These are phyloP conservation scores for Papio anubis DNA, from an alignment of 2,113 vertebrate species.

Conservation along the genomic window DNA sequence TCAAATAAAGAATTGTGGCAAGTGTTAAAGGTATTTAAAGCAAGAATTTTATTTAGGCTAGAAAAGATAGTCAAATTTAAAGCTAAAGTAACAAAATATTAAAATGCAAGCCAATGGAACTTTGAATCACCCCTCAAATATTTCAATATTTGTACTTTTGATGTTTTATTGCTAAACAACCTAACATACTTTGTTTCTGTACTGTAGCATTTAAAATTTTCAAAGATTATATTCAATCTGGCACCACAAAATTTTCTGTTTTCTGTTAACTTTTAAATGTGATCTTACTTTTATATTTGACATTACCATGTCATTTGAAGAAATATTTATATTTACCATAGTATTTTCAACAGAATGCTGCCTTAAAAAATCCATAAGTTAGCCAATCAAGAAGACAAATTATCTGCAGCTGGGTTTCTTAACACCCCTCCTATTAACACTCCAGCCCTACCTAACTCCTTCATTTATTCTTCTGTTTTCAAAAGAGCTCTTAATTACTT, in stretches of 20 bases:
- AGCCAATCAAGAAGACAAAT: constrained; percentile 70
- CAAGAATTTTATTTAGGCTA: not conserved
- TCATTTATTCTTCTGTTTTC: constrained; percentile 82
- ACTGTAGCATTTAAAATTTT: not conserved
- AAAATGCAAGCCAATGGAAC: not conserved
- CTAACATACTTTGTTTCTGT: not conserved
- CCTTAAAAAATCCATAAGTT: constrained; percentile 51
- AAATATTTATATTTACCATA: constrained; percentile 60
- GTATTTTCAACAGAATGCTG: constrained; percentile 55
- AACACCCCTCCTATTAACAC: constrained; percentile 30
- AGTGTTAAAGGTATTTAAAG: not conserved
- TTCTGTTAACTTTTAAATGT: constrained; percentile 36
- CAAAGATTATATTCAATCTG: constrained; percentile 32
- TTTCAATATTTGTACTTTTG: not conserved
- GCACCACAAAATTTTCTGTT: not conserved
- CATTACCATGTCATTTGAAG: constrained; percentile 54
- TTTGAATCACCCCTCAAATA: not conserved
- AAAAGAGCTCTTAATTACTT: constrained; percentile 86
- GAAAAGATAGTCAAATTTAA: not conserved
- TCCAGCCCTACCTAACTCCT: constrained; percentile 70
- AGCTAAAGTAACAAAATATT: not conserved
- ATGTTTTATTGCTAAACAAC: not conserved
- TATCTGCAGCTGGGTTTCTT: constrained; percentile 11
- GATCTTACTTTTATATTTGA: constrained; percentile 42
- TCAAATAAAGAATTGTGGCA: not conserved